Evolutionary conservation across 2,113 vertebrate species (phyloP), one percentile per base, ranked within the genome.

Genomic region (Megaleporinus macrocephalus): DNA sequence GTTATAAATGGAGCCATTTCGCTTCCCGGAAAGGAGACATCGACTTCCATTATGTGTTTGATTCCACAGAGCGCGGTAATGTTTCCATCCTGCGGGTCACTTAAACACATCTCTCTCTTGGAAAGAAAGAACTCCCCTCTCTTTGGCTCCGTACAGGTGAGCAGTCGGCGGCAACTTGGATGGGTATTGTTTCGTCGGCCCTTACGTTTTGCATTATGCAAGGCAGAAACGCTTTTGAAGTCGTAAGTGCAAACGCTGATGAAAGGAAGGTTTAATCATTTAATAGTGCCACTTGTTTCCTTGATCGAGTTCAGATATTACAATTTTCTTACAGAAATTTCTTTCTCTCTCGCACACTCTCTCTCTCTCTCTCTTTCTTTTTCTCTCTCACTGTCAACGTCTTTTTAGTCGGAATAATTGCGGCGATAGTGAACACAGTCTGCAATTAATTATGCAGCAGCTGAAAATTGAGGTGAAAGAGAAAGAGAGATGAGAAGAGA

Each of bases 361-460:
- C 36, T 47, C 63, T 76, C 53, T 65, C 20, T 20, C 79, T 20
- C 63, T 26, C 71, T 63, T 47, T 69, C 79, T 16, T 57, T 29
- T 57, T 22, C 77, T 61, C 68, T 65, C 83, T 78, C 83, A 24
- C 55, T 76, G 53, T 81, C 77, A 72, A 74, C 27, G 62, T 65
- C 85, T 81, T 90, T 92, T 89, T 90, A 89, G 87, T 81, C 83
- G 47, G 91, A 93, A 91, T 94, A 94, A 94, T 94, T 92, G 93
- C 90, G 89, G 87, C 91, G 89, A 93, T 92, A 88, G 91, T 89
- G 90, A 93, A 93, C 91, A 91, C 89, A 86, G 88, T 91, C 86
- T 87, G 86, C 92, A 93, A 94, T 95, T 94, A 94, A 95, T 94
- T 92, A 95, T 94, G 92, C 93, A 94, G 89, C 84, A 90, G 89